Base-by-base conservation (phyloP, 1,140 invertebrate genomes). In the Galleria mellonella region DNA sequence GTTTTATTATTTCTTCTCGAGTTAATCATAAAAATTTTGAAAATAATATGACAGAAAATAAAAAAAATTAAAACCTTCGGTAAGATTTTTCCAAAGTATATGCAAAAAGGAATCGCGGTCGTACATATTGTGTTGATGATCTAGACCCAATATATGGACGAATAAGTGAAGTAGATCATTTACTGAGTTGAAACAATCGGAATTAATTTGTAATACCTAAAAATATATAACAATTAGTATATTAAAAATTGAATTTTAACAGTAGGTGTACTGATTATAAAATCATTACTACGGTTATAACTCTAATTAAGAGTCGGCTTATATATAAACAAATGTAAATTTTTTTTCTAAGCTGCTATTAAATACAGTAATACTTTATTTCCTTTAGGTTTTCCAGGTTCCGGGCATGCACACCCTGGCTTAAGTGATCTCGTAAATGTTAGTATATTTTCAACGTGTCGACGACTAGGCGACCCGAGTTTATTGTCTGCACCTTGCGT, bases 81-180 rank as follows among this genome's bases (percentile, higher is more conserved):
- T 66, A 15, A 82, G 41, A 41, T 78, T 66, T 6, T 71, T 52
- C 81, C 81, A 84, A 10, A 68, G 11, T 9, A 84, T 79, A 28
- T 77, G 69, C 1, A 84, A 49, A 31, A 56, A 84, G 0, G 49
- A 57, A 37, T 84, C 81, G 29, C 81, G 53, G 32, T 84, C 78
- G 30, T 84, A 61, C 68, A 72, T 77, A 15, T 75, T 83, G 55
- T 84, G 81, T 35, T 84, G 76, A 36, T 84, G 81, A n/a, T 83
- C 81, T 23, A 84, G 41, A 0, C 81, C 81, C 9, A 82, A 42
- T 0, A 81, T 41, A 31, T 84, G 81, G 2, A 75, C 74, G 44
- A 83, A 79, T 0, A 77, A 9, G 35, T 84, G 81, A 10, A 84
- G 62, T 3, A 84, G 51, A 47, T 81, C 76, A 41, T 81, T 84